Conservation (phyloP, 2,797 vertebrate species). For the Pogoniulus pusillus region DNA sequence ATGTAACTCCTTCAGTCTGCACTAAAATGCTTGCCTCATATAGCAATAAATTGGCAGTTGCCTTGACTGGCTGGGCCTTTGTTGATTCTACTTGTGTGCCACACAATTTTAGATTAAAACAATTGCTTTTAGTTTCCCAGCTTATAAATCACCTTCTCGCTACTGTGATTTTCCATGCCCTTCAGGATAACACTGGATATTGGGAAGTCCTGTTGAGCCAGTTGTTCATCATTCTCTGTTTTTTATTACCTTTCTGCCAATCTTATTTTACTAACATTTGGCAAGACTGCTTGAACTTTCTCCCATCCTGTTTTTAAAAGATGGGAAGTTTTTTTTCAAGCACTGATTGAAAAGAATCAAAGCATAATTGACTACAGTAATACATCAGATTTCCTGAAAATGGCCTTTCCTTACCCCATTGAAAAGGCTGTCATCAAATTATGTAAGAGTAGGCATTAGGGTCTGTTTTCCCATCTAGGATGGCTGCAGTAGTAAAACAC, state of each 20-base stretch:
- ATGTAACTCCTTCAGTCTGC: neutral
- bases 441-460: neutral
- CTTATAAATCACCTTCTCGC: slow-evolving; percentile 34
- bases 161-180: slow-evolving; percentile 46
- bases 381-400: slow-evolving; percentile 30
- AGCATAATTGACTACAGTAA: neutral
- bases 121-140: slow-evolving; percentile 33
- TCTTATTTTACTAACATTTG: slow-evolving; percentile 41
- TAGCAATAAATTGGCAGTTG: slow-evolving; percentile 3
- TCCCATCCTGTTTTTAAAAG: slow-evolving; percentile 10
- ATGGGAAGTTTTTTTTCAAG: neutral
- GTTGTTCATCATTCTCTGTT: slow-evolving; percentile 4
- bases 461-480: neutral
- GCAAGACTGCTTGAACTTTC: slow-evolving; percentile 32
- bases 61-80: neutral
- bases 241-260: slow-evolving; percentile 1
- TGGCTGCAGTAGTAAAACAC: neutral
- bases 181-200: neutral
- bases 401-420: neutral
- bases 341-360: neutral
- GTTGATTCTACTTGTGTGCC: slow-evolving; percentile 12
- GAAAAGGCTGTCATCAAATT: neutral
- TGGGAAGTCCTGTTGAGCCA: slow-evolving; percentile 23
- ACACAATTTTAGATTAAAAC: slow-evolving; percentile 31
- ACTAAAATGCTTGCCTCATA: neutral